Percentiles rank a stretch among this genome's conserved stretches.
These are phyloP conservation scores for Aphaenogaster ashmeadi DNA, from an alignment of 1,140 invertebrate species.

Conservation along the genomic window DNA sequence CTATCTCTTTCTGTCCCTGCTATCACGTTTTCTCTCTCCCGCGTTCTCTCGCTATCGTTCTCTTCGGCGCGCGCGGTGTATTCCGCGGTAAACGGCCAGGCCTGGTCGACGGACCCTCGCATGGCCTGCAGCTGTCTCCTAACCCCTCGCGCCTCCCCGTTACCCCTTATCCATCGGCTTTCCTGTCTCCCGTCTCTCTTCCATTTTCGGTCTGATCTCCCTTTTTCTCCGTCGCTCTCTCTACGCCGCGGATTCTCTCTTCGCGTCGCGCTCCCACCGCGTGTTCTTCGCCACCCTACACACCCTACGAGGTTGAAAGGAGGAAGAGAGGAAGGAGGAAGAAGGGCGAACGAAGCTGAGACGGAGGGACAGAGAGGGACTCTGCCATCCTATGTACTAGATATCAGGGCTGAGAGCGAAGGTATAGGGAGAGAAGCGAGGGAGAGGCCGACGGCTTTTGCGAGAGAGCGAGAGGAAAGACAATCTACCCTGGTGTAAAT, in stretches of 20 bases:
- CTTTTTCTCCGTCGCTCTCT: conserved; percentile 49
- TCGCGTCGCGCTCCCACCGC: conserved; percentile 44
- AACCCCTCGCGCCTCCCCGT: conserved; percentile 63
- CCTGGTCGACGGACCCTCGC: conserved; percentile 80
- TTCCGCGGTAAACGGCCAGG: conserved; percentile 80
- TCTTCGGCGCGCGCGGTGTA: conserved; percentile 65
- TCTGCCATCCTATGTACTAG: conserved; percentile 67
- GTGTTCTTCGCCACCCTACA: conserved; percentile 72
- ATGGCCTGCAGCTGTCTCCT: conserved; percentile 84
- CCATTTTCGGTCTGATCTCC: conserved; percentile 52
- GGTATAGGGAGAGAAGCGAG: neutral
- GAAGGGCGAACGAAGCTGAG: conserved; percentile 43
- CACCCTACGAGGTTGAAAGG: conserved; percentile 56
- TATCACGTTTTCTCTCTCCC: neutral
- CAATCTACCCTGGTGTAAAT: conserved; percentile 74
- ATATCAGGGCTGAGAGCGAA: conserved; percentile 62
- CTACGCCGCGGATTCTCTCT: conserved; percentile 31
- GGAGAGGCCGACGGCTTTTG: conserved; percentile 17
- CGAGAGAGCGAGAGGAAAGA: conserved; percentile 56
- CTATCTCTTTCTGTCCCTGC: neutral
- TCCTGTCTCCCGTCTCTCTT: conserved; percentile 50
- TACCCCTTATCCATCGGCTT: conserved; percentile 47
- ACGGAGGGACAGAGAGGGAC: conserved; percentile 51
- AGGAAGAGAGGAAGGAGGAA: conserved; percentile 47
- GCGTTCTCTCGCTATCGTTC: conserved; percentile 14